Conservation (phyloP, 2,888 invertebrate genomes). For the Fabriciana adippe region DNA sequence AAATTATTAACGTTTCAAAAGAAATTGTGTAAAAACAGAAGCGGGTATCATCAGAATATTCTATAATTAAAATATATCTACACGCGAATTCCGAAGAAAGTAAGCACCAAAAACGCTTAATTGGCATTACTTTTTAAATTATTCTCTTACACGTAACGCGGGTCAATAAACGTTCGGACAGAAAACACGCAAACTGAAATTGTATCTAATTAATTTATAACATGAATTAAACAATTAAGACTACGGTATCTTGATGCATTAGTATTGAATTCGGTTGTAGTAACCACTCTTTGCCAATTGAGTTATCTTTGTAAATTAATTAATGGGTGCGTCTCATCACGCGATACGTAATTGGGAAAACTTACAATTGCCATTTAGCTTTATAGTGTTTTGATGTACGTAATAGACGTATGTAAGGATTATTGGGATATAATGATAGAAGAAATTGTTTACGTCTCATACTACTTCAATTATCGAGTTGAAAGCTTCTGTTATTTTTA, state of each 20-base stretch:
- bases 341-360: constrained; percentile 66
- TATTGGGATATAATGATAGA: neutral
- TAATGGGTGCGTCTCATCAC: constrained; percentile 71
- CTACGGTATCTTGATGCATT: constrained; percentile 75
- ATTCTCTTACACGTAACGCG: constrained; percentile 56
- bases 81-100: constrained; percentile 42
- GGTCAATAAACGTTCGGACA: constrained; percentile 56
- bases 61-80: constrained; percentile 31
- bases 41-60: constrained; percentile 30
- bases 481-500: no score
- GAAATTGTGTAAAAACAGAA: no score
- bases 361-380: constrained; percentile 25
- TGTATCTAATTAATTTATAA: constrained; percentile 81
- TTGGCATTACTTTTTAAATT: constrained; percentile 60
- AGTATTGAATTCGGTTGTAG: constrained; percentile 72
- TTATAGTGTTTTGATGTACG: constrained; percentile 21
- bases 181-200: constrained; percentile 73
- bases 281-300: constrained; percentile 67
- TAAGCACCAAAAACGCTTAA: constrained; percentile 53
- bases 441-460: neutral
- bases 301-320: constrained; percentile 77
- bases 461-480: neutral
- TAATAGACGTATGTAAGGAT: constrained; percentile 1
- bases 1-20: neutral
- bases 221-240: constrained; percentile 80